These are phyloP conservation scores for Drosophila atripex DNA, from an alignment of 2,888 invertebrate species.

Conservation along the genomic window DNA sequence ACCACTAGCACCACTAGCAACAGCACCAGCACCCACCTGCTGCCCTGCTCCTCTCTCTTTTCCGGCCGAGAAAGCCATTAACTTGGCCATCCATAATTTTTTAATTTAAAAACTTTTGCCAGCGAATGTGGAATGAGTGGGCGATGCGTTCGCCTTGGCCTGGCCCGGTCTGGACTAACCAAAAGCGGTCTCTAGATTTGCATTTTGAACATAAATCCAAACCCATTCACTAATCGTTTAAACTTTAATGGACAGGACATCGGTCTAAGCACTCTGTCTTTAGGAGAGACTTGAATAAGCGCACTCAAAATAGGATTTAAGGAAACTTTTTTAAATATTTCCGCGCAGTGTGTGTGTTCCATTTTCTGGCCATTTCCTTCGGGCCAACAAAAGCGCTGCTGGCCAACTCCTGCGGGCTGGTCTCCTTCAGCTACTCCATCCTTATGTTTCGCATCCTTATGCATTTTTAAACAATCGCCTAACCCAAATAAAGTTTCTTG, in stretches of 20 bases:
- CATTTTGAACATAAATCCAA: constrained; percentile 21
- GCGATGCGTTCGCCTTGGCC: constrained; percentile 19
- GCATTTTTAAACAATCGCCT: constrained; percentile 78
- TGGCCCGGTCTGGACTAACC: constrained; percentile 18
- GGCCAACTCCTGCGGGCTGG: constrained; percentile 37
- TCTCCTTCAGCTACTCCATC: constrained; percentile 20
- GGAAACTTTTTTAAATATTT: not conserved
- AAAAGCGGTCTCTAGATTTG: constrained; percentile 23
- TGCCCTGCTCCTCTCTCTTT: constrained; percentile 8
- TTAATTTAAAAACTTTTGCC: constrained; percentile 48
- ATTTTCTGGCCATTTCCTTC: constrained; percentile 5
- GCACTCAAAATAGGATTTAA: no score
- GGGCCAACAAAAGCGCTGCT: constrained; percentile 17
- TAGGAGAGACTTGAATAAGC: no score
- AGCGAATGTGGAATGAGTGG: constrained; percentile 25
- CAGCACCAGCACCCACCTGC: constrained; percentile 28
- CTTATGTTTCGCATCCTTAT: constrained; percentile 44
- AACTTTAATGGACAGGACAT: not conserved
- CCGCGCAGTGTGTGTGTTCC: constrained; percentile 6
- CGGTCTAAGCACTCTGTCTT: no score
- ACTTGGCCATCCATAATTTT: constrained; percentile 60
- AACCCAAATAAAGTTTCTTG: constrained; percentile 73
- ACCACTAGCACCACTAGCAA: no score
- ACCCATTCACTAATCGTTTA: not conserved
- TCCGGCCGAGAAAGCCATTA: constrained; percentile 32